phyloP scores from a whole-genome alignment of 2,113 vertebrate genomes.

The Pterocles orientalis region DNA sequence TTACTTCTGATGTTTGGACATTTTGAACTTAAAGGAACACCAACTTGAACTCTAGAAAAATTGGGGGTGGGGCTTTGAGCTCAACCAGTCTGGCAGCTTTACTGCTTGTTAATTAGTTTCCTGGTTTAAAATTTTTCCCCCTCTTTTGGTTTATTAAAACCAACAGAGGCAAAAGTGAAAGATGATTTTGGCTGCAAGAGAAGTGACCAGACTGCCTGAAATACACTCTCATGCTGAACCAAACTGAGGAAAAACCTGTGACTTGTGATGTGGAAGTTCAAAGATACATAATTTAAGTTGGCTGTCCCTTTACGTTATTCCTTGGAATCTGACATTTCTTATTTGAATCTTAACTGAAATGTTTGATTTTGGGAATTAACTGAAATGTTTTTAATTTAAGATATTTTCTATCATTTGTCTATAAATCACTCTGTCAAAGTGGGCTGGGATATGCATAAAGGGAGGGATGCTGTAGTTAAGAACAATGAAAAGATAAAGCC shows the following conservation, averaged over 20 bases:
- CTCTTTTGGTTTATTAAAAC: background rate
- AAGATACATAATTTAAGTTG: background rate
- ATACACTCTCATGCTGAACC: background rate
- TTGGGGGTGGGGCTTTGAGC: background rate
- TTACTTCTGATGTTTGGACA: background rate
- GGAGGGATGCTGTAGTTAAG: background rate
- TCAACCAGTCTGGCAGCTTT: background rate
- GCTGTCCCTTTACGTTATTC: conserved; percentile 35
- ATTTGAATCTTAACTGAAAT: background rate
- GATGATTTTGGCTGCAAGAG: background rate
- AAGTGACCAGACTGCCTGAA: background rate
- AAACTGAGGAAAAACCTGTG: background rate
- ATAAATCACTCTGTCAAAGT: background rate
- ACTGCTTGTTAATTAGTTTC: background rate
- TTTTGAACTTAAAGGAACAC: conserved; percentile 32
- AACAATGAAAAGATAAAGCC: background rate
- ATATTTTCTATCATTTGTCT: conserved; percentile 63
- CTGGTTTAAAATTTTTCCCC: background rate
- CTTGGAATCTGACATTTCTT: background rate
- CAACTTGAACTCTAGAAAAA: background rate
- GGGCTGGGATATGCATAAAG: background rate
- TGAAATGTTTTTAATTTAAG: background rate
- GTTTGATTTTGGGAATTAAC: background rate
- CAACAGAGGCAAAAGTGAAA: background rate
- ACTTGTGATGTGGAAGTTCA: background rate